Evolutionary conservation across 2,888 invertebrate species (phyloP), one percentile per base, ranked within the genome.

Genomic region (Yponomeuta evonymella): DNA sequence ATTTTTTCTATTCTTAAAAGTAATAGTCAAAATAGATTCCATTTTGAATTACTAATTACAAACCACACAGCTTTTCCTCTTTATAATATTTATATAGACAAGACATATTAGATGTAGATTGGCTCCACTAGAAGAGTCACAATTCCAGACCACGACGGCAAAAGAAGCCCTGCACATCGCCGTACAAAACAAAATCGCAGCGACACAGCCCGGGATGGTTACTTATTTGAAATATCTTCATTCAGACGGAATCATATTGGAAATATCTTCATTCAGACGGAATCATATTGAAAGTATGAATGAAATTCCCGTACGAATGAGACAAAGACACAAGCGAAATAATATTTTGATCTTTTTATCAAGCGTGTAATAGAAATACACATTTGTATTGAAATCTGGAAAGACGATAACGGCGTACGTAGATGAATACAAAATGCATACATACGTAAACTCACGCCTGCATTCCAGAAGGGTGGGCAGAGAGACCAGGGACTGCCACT

Each of bases 211-310:
- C 77, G 79, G 74, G 74, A 76, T 75, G 77, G 76, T 77, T 81
- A 80, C 84, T 84, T 88, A 89, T n/a, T n/a, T n/a, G 80, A 88
- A 88, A 89, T 87, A 85, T 87, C 84, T 84, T 84, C 82, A 85
- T 83, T 83, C 81, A 83, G 73, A 75, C 79, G 86, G 85, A 87
- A 87, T 83, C 84, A 86, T 87, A 83, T 88, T 89, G 88, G 80
- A 88, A 88, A 89, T 87, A 85, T 87, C 84, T 84, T 84, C 82
- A 85, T 83, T 83, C 81, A 83, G 73, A 75, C 79, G 87, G 85
- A 87, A 87, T 83, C 84, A 86, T 87, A 83, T 87, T 79, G 82
- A 81, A 83, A 83, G 82, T 85, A 84, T 84, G 83, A 87, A 86
- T 84, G 81, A 84, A 84, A 84, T 84, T 86, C 80, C 81, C 78